phyloP scores from a whole-genome alignment of 2,113 vertebrate genomes.

The Danio rerio region DNA sequence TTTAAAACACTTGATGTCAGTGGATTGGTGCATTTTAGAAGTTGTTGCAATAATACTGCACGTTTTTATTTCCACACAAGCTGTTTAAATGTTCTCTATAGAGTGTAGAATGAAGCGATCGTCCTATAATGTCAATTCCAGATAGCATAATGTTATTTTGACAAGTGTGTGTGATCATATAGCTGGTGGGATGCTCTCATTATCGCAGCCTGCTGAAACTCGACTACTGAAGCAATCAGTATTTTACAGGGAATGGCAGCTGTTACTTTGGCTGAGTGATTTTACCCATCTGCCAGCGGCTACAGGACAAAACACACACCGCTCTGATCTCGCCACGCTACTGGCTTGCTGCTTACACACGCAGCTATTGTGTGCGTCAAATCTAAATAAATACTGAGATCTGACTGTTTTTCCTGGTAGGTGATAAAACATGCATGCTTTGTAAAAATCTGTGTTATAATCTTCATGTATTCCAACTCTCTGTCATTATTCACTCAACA shows the following conservation, averaged over 20 bases:
- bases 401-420: background rate
- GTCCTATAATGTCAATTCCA: background rate
- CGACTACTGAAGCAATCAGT: constrained; percentile 66
- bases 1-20: background rate
- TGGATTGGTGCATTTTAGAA: background rate
- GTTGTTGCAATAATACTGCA: background rate
- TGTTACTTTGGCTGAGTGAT: constrained; percentile 62
- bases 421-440: background rate
- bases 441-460: background rate
- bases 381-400: background rate
- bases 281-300: constrained; percentile 61
- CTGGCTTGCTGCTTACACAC: background rate
- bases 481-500: no score
- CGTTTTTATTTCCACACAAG: background rate
- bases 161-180: constrained; percentile 54
- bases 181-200: constrained; percentile 46
- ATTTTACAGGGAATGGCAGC: constrained; percentile 63
- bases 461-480: background rate
- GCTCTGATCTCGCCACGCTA: constrained; percentile 43
- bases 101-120: background rate
- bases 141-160: background rate
- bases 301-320: constrained; percentile 52
- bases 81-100: background rate
- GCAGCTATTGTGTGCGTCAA: background rate
- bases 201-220: constrained; percentile 51